Percentiles rank a stretch among this genome's conserved stretches.
These are phyloP conservation scores for Tenthredo mesomela DNA, from an alignment of 2,888 invertebrate species.

Conservation along the genomic window DNA sequence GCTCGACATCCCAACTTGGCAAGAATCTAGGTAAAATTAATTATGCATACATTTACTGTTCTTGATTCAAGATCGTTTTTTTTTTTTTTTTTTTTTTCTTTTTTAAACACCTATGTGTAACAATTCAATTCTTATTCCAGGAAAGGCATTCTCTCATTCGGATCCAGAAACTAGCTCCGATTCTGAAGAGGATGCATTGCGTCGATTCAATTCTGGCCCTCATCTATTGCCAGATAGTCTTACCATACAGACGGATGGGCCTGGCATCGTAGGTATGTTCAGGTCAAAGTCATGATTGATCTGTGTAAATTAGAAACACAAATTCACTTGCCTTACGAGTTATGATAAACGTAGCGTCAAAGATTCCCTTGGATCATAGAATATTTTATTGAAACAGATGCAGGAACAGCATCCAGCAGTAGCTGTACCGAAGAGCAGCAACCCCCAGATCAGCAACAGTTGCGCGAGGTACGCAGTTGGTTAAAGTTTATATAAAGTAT, in stretches of 20 bases:
- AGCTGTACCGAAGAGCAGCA: conserved; percentile 70
- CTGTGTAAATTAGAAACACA: not conserved
- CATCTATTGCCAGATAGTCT: conserved; percentile 73
- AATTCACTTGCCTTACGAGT: not conserved
- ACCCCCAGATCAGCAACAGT: conserved; percentile 64
- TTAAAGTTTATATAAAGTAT: not conserved
- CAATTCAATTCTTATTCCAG: conserved; percentile 68
- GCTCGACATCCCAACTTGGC: conserved; percentile 70
- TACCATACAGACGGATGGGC: conserved; percentile 78
- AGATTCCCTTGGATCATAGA: too few relatives aligned
- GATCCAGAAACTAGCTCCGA: conserved; percentile 87
- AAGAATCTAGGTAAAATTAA: conserved; percentile 73
- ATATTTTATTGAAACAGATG: conserved; percentile 60
- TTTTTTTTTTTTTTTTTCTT: too few relatives aligned
- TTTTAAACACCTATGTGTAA: not conserved
- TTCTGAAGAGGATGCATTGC: conserved; percentile 86
- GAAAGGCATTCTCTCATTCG: conserved; percentile 83
- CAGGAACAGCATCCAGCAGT: conserved; percentile 67
- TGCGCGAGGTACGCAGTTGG: conserved; percentile 54
- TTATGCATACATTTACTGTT: not conserved
- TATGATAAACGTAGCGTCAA: too few relatives aligned
- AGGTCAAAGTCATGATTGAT: not conserved
- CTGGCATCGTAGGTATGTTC: conserved; percentile 69
- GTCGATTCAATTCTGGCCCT: conserved; percentile 78
- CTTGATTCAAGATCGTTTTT: not conserved